Evolutionary conservation across 2,113 vertebrate species (phyloP).

Genomic region (Oryzias celebensis): DNA sequence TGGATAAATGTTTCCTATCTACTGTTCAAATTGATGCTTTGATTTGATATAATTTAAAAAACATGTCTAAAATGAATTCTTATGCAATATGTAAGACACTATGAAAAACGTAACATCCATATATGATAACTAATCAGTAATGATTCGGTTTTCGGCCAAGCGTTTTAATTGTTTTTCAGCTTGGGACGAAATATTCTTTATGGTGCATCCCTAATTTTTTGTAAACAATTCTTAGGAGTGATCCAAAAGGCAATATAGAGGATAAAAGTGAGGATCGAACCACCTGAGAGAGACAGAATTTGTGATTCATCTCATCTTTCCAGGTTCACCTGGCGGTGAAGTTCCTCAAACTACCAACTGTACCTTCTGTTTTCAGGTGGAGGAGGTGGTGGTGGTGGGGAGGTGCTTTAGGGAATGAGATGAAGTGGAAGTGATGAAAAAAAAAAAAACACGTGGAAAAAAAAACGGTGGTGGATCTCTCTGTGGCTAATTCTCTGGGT

Average conservation of each 20-base stretch:
- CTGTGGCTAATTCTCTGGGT: constrained; percentile 68
- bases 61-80: no score
- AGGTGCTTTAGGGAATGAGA: constrained; percentile 13
- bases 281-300: constrained; percentile 34
- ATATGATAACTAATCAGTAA: no score
- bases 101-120: no score
- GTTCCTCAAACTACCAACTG: constrained; percentile 60
- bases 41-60: no score
- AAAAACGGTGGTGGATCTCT: constrained; percentile 61
- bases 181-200: no score
- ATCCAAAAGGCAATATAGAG: neutral
- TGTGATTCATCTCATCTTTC: constrained; percentile 67
- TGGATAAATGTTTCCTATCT: no score
- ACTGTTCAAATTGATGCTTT: no score
- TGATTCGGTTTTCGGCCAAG: no score
- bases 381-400: neutral
- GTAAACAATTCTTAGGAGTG: no score
- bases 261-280: constrained; percentile 41
- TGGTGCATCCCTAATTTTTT: no score
- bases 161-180: no score
- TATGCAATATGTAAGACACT: no score
- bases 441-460: neutral
- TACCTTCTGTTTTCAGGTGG: constrained; percentile 40
- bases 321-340: constrained; percentile 66
- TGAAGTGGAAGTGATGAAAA: neutral